phyloP scores from a whole-genome alignment of 2,888 invertebrate species.

The Chaetogeoica ovagalla region DNA sequence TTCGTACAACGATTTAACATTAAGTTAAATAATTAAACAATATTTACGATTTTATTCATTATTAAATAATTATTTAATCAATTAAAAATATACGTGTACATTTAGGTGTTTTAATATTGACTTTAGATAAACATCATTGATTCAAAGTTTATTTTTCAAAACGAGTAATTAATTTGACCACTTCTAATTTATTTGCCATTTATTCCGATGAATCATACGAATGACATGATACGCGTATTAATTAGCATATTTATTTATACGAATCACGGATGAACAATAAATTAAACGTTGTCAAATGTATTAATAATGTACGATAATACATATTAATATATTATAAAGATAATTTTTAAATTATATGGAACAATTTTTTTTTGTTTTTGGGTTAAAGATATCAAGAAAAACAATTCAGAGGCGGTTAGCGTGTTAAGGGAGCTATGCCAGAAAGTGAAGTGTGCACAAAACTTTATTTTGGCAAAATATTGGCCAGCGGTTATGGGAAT shows the following conservation, averaged over 20 bases:
- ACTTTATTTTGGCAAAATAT: constrained; percentile 40
- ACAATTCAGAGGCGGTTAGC: constrained; percentile 8
- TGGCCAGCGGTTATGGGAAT: neutral
- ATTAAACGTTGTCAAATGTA: neutral
- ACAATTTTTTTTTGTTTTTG: constrained; percentile 39
- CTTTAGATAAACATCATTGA: too few relatives aligned
- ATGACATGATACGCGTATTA: too few relatives aligned
- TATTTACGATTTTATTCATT: too few relatives aligned
- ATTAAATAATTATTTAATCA: too few relatives aligned
- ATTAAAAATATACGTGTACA: too few relatives aligned
- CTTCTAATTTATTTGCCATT: too few relatives aligned
- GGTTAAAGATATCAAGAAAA: constrained; percentile 33
- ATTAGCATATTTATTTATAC: neutral
- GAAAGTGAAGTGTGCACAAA: constrained; percentile 51
- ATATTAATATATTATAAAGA: neutral
- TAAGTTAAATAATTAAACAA: too few relatives aligned
- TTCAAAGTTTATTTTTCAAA: too few relatives aligned
- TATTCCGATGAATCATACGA: too few relatives aligned
- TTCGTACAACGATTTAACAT: too few relatives aligned
- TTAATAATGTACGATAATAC: neutral
- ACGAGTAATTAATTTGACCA: too few relatives aligned
- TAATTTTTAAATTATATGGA: constrained; percentile 23
- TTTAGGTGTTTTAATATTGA: too few relatives aligned
- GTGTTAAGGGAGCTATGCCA: constrained; percentile 38
- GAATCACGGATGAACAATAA: neutral